These are phyloP conservation scores for Tichodroma muraria DNA, from an alignment of 2,113 vertebrate species.

Conservation along the genomic window DNA sequence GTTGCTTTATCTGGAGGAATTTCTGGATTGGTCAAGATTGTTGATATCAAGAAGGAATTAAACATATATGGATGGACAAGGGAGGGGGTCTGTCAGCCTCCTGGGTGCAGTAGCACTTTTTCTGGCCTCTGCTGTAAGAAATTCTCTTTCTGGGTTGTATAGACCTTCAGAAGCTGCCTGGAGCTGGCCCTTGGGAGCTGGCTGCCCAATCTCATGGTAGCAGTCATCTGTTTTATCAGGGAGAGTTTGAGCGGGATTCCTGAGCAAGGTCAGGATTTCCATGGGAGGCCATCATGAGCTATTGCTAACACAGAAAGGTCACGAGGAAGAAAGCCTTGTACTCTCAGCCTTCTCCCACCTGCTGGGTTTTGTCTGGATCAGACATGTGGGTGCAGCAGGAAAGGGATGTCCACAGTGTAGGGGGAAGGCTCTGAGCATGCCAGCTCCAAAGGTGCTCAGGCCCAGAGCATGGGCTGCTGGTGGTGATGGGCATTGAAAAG, in stretches of 20 bases:
- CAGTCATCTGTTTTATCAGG: neutral
- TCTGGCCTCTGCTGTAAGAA: neutral
- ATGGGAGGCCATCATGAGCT: neutral
- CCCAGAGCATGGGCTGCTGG: rapidly evolving
- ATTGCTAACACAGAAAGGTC: neutral
- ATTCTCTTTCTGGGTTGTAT: neutral
- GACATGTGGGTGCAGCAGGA: neutral
- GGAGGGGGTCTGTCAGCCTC: neutral
- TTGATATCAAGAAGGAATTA: neutral
- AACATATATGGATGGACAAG: neutral
- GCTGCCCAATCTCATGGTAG: neutral
- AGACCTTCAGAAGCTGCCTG: neutral
- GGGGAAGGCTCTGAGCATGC: neutral
- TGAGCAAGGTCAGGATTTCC: neutral
- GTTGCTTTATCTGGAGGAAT: neutral
- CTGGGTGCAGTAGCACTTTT: neutral
- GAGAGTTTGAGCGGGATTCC: neutral
- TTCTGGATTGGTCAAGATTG: neutral
- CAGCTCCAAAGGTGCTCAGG: neutral
- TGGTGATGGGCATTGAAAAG: neutral
- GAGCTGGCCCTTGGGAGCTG: neutral
- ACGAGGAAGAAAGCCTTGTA: neutral
- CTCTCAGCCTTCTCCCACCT: neutral
- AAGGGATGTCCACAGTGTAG: rapidly evolving
- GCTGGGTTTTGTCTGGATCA: neutral